Percentiles rank a stretch among this genome's conserved stretches.
These are phyloP conservation scores for Nestor notabilis DNA, from an alignment of 2,113 vertebrate species.

Conservation along the genomic window DNA sequence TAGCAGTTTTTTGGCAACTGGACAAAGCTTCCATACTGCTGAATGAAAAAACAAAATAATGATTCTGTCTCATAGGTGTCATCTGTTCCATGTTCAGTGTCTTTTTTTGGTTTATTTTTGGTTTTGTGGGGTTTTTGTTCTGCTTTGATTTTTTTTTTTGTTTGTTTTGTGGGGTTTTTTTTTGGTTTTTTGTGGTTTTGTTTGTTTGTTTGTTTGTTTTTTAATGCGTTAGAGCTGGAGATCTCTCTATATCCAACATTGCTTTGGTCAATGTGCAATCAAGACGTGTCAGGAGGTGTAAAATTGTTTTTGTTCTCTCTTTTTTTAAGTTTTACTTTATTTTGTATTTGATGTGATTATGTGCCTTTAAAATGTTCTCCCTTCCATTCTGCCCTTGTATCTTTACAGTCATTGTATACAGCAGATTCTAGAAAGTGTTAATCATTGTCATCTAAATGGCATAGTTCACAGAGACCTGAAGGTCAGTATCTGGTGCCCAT, in stretches of 20 bases:
- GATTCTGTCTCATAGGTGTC: constrained; percentile 46
- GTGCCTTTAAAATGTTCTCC: constrained; percentile 87
- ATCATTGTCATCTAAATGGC: constrained; percentile 96
- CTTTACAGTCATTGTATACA: constrained; percentile 98
- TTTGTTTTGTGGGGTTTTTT: background rate
- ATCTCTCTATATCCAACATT: constrained; percentile 26
- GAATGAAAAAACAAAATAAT: constrained; percentile 12
- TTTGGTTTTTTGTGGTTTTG: too few species aligned
- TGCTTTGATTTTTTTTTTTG: background rate
- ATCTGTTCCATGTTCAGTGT: constrained; percentile 43
- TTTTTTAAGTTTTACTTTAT: constrained; percentile 69
- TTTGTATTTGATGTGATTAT: constrained; percentile 77
- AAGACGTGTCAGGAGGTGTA: constrained; percentile 39
- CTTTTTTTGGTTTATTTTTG: background rate
- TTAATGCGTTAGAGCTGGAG: constrained; percentile 44
- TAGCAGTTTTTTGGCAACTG: constrained; percentile 28
- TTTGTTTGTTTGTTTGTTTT: too few species aligned
- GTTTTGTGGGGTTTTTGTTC: background rate
- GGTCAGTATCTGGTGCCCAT: constrained; percentile 89
- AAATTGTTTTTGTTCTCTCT: constrained; percentile 59
- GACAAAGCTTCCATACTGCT: constrained; percentile 6
- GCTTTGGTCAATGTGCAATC: constrained; percentile 43
- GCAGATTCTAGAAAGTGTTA: constrained; percentile 99
- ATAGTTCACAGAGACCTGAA: constrained; percentile 99
- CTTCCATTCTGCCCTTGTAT: constrained; percentile 87